Base-by-base conservation (phyloP, 2,797 vertebrate genomes). In the Microctenopoma stevenorrisi region DNA sequence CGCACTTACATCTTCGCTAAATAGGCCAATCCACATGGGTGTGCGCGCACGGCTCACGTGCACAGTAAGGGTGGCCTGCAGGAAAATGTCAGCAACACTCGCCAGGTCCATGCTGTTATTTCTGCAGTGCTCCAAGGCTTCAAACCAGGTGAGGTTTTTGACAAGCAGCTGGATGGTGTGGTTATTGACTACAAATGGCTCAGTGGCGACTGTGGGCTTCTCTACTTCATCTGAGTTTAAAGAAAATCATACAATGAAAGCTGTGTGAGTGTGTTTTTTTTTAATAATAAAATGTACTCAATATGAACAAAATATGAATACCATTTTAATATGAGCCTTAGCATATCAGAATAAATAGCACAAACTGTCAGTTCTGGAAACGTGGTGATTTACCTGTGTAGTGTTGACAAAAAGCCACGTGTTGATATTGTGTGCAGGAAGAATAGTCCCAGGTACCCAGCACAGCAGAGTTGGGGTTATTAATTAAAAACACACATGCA, bases 21-120 rank as follows among this genome's bases (percentile, higher is more conserved):
- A 95, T 62, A 99, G 94, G 80, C 98, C 98, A 26, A 96, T 97
- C 98, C 98, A 99, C 79, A 98, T 90, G 5, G 96, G 93, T 0
- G 74, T 84, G 37, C 84, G 82, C 1, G 51, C 86, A 0, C 87
- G 92, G 79, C 83, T 92, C 3, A 94, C 92, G 2, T 91, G 82
- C 76, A 95, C 93, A 0, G 92, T 93, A 18, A 99, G 96, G 68
- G 87, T 79, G 7, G 97, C 93, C 73, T 99, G 97, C 74, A 96
- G 88, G 68, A 94, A 90, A 46, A 93, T 89, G 44, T 96, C 92
- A 0, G 93, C 87, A 84, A 99, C 94, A 74, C 97, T 98, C n/a
- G 94, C 96, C 78, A 98, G 88, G 7, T 92, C 87, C 96, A 98
- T 96, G 16, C 77, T 38, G 0, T 84, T 68, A 6, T 4, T 72